Conservation (phyloP, 2,113 vertebrate species). For the Notothenia rossii region DNA sequence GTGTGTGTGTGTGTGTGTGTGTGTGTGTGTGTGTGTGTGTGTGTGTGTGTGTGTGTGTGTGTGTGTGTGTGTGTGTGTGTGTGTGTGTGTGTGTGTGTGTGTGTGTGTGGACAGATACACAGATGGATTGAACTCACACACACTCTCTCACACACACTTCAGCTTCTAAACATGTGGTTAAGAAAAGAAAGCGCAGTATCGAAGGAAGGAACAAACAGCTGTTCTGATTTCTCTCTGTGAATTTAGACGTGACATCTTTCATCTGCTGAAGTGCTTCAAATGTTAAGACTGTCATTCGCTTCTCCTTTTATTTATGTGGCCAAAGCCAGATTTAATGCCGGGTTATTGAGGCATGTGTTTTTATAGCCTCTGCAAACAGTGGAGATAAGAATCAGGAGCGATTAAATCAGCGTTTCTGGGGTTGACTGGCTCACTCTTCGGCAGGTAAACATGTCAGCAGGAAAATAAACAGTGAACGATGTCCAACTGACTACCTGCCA, state of each 20-base stretch:
- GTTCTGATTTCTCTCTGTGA: slow-evolving; percentile 54
- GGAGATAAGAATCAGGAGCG: slow-evolving; percentile 63
- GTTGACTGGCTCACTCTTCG: slow-evolving; percentile 12
- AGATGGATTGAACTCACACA: slow-evolving; percentile 50
- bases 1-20: slow-evolving; percentile 38
- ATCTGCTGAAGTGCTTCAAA: slow-evolving; percentile 50
- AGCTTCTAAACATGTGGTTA: background rate
- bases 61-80: slow-evolving; percentile 40
- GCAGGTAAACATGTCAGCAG: slow-evolving; percentile 56
- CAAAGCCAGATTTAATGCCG: slow-evolving; percentile 37
- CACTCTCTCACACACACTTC: background rate
- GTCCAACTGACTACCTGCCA: slow-evolving; percentile 28
- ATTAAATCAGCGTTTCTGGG: slow-evolving; percentile 48
- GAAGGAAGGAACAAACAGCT: slow-evolving; percentile 55
- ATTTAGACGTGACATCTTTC: background rate
- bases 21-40: slow-evolving; percentile 48
- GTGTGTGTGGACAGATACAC: slow-evolving; percentile 49
- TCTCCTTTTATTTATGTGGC: slow-evolving; percentile 39
- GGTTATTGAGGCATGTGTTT: slow-evolving; percentile 53
- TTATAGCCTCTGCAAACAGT: slow-evolving; percentile 33
- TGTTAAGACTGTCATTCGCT: slow-evolving; percentile 48
- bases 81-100: slow-evolving; percentile 41
- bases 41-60: slow-evolving; percentile 44
- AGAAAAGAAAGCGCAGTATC: slow-evolving; percentile 32
- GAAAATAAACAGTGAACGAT: slow-evolving; percentile 67